A percentile compares a stretch with the other conserved stretches of the same genome.
phyloP scores from a whole-genome alignment of 2,888 invertebrate genomes.

The Quadroppia sp. region DNA sequence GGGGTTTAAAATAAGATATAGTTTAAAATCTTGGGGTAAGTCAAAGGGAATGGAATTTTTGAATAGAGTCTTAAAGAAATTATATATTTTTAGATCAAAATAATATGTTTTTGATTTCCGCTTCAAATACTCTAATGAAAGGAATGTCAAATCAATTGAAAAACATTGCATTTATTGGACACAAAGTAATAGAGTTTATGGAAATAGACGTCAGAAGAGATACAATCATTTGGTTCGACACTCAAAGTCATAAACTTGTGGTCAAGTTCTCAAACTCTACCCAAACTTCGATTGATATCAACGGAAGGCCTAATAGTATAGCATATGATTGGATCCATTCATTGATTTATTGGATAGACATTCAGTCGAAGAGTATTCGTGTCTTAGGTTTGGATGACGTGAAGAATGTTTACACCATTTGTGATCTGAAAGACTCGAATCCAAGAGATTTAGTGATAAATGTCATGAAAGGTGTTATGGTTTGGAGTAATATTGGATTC shows the following conservation, averaged over 20 bases:
- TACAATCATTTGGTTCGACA: neutral
- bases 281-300: neutral
- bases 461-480: neutral
- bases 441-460: constrained; percentile 8
- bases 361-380: neutral
- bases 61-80: no score
- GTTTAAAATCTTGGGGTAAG: no score
- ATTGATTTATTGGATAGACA: neutral
- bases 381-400: neutral
- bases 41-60: no score
- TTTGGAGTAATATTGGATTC: constrained; percentile 15
- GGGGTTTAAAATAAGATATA: no score
- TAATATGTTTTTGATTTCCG: neutral
- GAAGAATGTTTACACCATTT: neutral
- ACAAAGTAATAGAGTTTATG: neutral
- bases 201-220: neutral
- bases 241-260: neutral
- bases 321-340: neutral
- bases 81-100: no score
- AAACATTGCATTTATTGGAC: neutral
- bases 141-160: neutral
- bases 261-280: neutral
- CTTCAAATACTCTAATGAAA: neutral
- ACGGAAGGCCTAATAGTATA: neutral
- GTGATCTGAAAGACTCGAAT: neutral